Base-by-base conservation (phyloP, 2,113 vertebrate species). In the Morone saxatilis region DNA sequence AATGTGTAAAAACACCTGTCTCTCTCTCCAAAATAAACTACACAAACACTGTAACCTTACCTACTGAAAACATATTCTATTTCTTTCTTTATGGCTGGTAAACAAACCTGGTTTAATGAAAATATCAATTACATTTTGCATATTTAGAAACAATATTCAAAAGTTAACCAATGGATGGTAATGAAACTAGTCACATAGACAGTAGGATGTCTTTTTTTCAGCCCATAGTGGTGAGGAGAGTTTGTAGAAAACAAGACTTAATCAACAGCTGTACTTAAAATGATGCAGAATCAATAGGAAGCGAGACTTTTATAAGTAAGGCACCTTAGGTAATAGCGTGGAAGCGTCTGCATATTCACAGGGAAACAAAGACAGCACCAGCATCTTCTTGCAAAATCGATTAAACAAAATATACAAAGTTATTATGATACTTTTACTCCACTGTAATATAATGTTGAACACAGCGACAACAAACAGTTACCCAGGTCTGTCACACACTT, bases 271-370 rank as follows among this genome's bases (percentile, higher is more conserved):
- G 41, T 63, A 59, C 61, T 76, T 41, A 40, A 67, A 76, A 48
- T 57, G 53, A 45, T 75, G 41, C n/a, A 48, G 47, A 59, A 22
- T 80, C 45, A 41, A 56, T 6, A 51, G 51, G 61, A 87, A 82
- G 57, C 48, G 76, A 70, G 71, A 85, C 60, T 43, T 12, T 68
- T 66, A 60, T 22, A 71, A 66, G 53, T 61, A 89, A 93, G 93
- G 93, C 91, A 94, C 89, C 72, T 83, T 50, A 71, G 72, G 51
- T 57, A n/a, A 43, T 50, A 86, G 76, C 20, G 51, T 31, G 40
- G 73, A 68, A 7, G 41, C 38, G 3, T 76, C 68, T 68, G 50
- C n/a, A 67, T 65, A 45, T 71, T 66, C 11, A 73, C 65, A 36
- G n/a, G 41, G 43, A 84, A 53, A 51, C 31, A 57, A 66, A 76